Evolutionary conservation across 1,140 invertebrate genomes (phyloP).

Genomic region (Sminthurides bifidus): DNA sequence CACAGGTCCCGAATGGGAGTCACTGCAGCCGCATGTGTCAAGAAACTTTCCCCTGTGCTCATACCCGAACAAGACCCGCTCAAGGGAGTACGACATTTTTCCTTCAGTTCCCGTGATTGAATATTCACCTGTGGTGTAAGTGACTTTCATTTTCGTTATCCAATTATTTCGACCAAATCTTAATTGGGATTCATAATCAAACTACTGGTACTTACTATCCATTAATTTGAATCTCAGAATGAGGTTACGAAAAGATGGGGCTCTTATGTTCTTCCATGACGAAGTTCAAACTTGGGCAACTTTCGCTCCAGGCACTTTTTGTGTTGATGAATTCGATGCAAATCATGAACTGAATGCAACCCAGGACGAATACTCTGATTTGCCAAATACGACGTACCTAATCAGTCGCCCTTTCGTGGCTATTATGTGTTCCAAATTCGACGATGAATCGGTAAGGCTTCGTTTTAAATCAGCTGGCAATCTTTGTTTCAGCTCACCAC

Average conservation of each 20-base stretch:
- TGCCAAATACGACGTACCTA: background rate
- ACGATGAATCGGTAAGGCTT: background rate
- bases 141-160: background rate
- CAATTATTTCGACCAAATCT: background rate
- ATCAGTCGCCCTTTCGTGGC: background rate
- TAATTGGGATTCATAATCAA: background rate
- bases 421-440: background rate
- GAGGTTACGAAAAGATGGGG: slow-evolving; percentile 6
- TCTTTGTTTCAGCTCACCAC: background rate
- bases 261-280: background rate
- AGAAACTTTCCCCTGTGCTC: too few species aligned
- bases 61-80: background rate
- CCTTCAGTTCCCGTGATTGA: background rate
- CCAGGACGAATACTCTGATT: too few species aligned
- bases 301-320: background rate
- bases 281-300: background rate
- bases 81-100: background rate
- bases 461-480: background rate
- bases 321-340: background rate
- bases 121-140: background rate
- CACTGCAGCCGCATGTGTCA: background rate
- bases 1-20: background rate
- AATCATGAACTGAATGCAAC: too few species aligned
- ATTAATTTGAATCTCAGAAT: slow-evolving; percentile 1
- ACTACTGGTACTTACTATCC: background rate